phyloP scores from a whole-genome alignment of 2,113 vertebrate species.

The Ahaetulla prasina region DNA sequence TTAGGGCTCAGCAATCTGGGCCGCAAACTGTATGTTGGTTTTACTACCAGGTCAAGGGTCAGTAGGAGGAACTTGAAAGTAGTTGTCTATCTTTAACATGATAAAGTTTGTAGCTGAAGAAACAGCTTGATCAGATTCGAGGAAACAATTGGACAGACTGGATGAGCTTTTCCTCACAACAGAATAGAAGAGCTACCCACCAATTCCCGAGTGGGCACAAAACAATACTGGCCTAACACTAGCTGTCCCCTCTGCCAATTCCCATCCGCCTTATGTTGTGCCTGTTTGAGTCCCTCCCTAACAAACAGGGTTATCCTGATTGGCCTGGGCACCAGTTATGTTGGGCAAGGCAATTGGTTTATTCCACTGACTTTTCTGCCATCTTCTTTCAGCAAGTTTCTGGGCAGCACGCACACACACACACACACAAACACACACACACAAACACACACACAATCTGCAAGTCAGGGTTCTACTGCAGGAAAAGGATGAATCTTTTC shows the following conservation, averaged over 20 bases:
- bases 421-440: neutral
- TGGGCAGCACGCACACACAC: neutral
- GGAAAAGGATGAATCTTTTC: neutral
- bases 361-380: neutral
- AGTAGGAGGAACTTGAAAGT: neutral
- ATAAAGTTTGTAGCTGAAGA: neutral
- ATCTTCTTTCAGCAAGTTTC: neutral
- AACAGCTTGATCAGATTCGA: neutral
- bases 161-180: neutral
- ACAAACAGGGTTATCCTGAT: neutral
- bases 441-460: too few species aligned
- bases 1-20: neutral
- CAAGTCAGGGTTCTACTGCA: neutral
- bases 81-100: neutral
- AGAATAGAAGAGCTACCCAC: neutral
- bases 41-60: neutral
- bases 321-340: neutral
- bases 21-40: neutral
- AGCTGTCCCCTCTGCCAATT: neutral
- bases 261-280: neutral
- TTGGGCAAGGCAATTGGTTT: neutral
- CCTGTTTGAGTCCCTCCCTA: neutral
- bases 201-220: neutral
- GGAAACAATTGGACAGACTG: neutral
- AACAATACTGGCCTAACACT: neutral